Base-by-base conservation (phyloP, 2,888 invertebrate genomes). In the Osedax frankpressi region DNA sequence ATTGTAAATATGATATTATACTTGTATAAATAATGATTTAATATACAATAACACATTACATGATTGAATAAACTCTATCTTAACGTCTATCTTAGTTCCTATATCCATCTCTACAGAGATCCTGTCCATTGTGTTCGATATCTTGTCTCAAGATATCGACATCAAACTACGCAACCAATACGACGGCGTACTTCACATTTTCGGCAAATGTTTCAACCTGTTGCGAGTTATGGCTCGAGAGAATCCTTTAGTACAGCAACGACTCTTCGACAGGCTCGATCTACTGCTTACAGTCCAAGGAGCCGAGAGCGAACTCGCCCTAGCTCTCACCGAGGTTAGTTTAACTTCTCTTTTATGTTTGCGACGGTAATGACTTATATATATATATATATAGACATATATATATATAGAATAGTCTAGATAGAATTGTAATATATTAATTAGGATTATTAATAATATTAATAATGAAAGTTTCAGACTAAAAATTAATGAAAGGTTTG, bases 261-360 rank as follows among this genome's bases (percentile, higher is more conserved):
- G 82, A 11, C 76, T 83, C 75, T 83, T 83, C 78, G 81, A 83
- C 76, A 74, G 82, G 28, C 77, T 83, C 26, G 82, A 83, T 76
- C 77, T 81, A 73, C 72, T 83, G 30, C 77, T 83, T 71, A 77
- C 77, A 3, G 81, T 81, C 30, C 78, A 82, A 74, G 82, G 82
- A 1, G 82, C 82, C 1, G 80, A 81, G 28, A 75, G 78, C 3
- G 79, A 81, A 71, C 76, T 83, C 73, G 82, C 82, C 1, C 80
- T 81, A 72, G 80, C 80, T 24, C 76, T 83, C 6, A 81, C 75
- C 70, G 79, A 79, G 76, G 78, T 78, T 70, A 1, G 30, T n/a
- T n/a, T n/a, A n/a, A 3, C 27, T n/a, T n/a, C n/a, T n/a, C n/a
- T n/a, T n/a, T n/a, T n/a, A n/a, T n/a, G n/a, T n/a, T n/a, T n/a